Percentiles rank a stretch among this genome's conserved stretches.
Conservation (phyloP, 2,113 vertebrate species). For the Hemibagrus wyckioides region DNA sequence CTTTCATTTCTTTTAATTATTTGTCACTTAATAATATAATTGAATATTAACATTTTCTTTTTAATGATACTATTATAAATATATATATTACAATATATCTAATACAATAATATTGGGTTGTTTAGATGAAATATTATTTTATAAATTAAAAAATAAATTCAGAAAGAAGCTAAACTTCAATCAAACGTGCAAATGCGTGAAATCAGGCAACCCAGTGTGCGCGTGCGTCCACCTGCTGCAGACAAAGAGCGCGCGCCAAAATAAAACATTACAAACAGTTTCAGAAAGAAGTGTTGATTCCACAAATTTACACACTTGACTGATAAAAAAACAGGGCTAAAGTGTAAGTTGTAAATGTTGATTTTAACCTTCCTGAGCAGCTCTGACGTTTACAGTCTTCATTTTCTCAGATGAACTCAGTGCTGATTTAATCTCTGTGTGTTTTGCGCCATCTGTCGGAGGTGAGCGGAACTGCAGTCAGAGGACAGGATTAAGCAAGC, state of each 20-base stretch:
- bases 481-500: background rate
- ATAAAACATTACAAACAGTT: background rate
- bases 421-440: background rate
- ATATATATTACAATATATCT: too few relatives aligned
- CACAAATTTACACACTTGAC: background rate
- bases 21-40: too few relatives aligned
- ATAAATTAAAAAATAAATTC: too few relatives aligned
- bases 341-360: background rate
- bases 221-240: background rate
- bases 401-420: background rate
- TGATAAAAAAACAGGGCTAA: background rate
- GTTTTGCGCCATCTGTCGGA: constrained; percentile 11
- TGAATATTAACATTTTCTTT: too few relatives aligned
- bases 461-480: background rate
- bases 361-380: background rate
- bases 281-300: background rate
- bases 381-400: background rate
- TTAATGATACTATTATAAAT: too few relatives aligned
- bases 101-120: too few relatives aligned
- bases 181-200: background rate
- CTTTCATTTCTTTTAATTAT: too few relatives aligned
- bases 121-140: too few relatives aligned
- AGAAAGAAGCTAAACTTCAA: background rate
- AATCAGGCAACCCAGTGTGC: background rate
- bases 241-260: background rate